Evolutionary conservation across 2,797 vertebrate species (phyloP).

Genomic region (Molothrus ater): DNA sequence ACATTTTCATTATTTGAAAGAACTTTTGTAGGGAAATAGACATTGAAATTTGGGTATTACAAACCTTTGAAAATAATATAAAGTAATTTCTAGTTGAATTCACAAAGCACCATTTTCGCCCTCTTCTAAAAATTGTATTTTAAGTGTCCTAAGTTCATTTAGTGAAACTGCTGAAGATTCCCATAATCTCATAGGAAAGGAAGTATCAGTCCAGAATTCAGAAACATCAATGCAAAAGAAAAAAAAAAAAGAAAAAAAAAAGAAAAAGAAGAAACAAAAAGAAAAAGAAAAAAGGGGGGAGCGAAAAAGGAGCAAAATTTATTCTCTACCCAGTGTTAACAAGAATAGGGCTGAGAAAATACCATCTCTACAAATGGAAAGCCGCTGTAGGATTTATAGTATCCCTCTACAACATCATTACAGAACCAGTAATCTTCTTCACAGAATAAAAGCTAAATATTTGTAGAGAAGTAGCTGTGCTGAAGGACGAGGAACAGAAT

Average conservation of each 20-base stretch:
- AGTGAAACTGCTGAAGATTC: slow-evolving; percentile 15
- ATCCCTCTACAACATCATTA: slow-evolving; percentile 15
- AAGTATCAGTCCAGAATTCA: neutral
- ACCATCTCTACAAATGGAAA: slow-evolving; percentile 11
- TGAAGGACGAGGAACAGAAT: neutral
- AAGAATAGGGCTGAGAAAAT: slow-evolving; percentile 14
- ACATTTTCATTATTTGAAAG: neutral
- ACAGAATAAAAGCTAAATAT: slow-evolving; percentile 42
- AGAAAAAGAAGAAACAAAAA: neutral
- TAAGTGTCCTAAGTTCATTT: neutral
- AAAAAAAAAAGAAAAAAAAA: neutral
- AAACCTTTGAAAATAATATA: neutral
- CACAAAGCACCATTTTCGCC: neutral
- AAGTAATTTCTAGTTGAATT: slow-evolving; percentile 8
- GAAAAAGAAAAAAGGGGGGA: fast-evolving
- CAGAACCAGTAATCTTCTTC: slow-evolving; percentile 25
- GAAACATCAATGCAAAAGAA: neutral
- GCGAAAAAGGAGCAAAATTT: neutral
- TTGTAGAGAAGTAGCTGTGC: neutral
- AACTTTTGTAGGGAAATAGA: neutral
- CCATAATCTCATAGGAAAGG: neutral
- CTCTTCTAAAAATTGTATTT: neutral
- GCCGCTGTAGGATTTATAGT: slow-evolving; percentile 10
- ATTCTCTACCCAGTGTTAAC: neutral
- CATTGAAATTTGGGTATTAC: neutral